Conservation (phyloP, 2,888 invertebrate species). For the Dexiosoma caninum region DNA sequence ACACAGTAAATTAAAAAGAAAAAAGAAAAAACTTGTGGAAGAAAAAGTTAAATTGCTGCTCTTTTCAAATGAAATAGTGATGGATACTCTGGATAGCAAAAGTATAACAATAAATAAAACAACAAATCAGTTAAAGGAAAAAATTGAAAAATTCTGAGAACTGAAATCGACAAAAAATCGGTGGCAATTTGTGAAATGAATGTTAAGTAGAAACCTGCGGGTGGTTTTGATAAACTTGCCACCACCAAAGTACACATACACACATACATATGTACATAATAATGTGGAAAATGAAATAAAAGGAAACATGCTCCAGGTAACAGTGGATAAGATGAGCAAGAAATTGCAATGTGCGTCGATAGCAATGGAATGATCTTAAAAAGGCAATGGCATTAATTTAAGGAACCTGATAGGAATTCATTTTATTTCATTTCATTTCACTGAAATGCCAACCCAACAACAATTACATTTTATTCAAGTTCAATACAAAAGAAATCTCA, state of each 20-base stretch:
- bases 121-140: conserved; percentile 55
- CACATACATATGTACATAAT: conserved; percentile 12
- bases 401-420: conserved; percentile 58
- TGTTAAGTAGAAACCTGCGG: conserved; percentile 66
- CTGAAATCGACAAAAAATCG: conserved; percentile 64
- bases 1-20: conserved; percentile 43
- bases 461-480: conserved; percentile 5
- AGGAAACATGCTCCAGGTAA: conserved; percentile 18
- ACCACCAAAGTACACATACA: conserved; percentile 56
- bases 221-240: conserved; percentile 65
- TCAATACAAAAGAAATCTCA: conserved; percentile 18
- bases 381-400: conserved; percentile 62
- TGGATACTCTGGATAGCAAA: conserved; percentile 57
- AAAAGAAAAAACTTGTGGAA: conserved; percentile 55
- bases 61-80: conserved; percentile 60
- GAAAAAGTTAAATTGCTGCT: conserved; percentile 22
- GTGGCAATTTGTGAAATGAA: conserved; percentile 65
- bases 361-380: conserved; percentile 25
- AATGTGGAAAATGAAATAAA: conserved; percentile 10
- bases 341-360: not conserved
- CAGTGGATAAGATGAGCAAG: conserved; percentile 39
- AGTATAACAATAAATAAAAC: conserved; percentile 53
- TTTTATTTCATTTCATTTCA: conserved; percentile 41
- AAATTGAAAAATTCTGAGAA: conserved; percentile 35
- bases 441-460: conserved; percentile 35